Base-by-base conservation (phyloP, 1,140 invertebrate species). In the Cylas formicarius region DNA sequence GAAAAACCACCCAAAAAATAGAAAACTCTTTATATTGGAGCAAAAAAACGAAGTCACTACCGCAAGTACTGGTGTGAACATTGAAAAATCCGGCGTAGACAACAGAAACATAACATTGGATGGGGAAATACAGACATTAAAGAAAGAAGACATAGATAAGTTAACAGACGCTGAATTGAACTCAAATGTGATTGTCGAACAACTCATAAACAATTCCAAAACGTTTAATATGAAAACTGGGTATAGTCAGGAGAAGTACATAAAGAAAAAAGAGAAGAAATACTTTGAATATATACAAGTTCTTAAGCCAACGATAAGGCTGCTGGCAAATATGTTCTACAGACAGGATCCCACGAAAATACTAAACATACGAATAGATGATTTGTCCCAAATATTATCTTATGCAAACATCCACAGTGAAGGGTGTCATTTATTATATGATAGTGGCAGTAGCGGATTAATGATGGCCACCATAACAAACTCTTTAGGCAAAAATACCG, bases 171-270 rank as follows among this genome's bases (percentile, higher is more conserved):
- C 80, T 43, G 83, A 86, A 14, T 70, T 78, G 13, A 81, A 78
- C 41, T 84, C 87, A 1, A 80, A 81, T 40, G 81, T 88, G 61
- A 91, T 97, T 44, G 80, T 97, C 21, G 83, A 79, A 42, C 81
- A 82, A 29, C 69, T 97, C 3, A 83, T 96, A 26, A 83, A 83
- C 48, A 94, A 94, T 62, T 96, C 90, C 27, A 82, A 79, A 45
- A 90, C 89, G 7, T 90, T 90, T 66, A 72, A 76, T 18, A 72
- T 75, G 20, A 95, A 94, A 73, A 96, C 91, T 1, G 86, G 86
- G 57, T 96, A 83, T 65, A 87, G 90, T 0, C 90, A 96, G 66
- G 84, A 90, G 54, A 97, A 97, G 64, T 97, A 96, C 65, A 74
- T 97, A 5, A 85, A 82, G 33, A 96, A 96, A 62, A 97, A 97